A percentile compares a stretch with the other conserved stretches of the same genome.
Conservation (phyloP, 2,888 invertebrate genomes). For the Xanthorhoe spadicearia region DNA sequence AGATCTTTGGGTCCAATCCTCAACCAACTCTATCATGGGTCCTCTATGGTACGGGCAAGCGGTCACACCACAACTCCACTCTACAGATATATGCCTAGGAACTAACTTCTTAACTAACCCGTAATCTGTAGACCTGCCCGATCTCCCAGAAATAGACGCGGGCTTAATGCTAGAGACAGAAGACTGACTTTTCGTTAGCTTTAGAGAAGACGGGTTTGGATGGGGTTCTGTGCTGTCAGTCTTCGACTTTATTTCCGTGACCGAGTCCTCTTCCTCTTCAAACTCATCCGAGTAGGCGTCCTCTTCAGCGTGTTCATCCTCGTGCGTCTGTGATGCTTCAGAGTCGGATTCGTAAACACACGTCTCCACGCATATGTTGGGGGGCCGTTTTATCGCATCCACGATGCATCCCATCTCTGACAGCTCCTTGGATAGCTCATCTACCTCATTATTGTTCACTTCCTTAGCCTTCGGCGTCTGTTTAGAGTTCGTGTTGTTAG, state of each 20-base stretch:
- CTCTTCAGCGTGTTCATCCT: conserved; percentile 54
- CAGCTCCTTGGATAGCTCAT: conserved; percentile 75
- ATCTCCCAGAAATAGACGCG: conserved; percentile 66
- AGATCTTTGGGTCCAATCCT: conserved; percentile 18
- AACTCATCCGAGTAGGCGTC: conserved; percentile 79
- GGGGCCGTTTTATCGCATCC: conserved; percentile 70
- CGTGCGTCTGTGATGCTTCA: conserved; percentile 49
- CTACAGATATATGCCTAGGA: conserved; percentile 24
- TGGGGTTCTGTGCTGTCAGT: conserved; percentile 47
- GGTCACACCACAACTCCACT: conserved; percentile 25
- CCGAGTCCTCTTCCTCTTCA: conserved; percentile 70
- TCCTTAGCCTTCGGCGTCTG: conserved; percentile 63
- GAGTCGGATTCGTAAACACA: conserved; percentile 70
- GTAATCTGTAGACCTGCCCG: conserved; percentile 69
- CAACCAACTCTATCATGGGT: conserved; percentile 15
- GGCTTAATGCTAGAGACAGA: conserved; percentile 59
- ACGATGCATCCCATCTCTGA: conserved; percentile 80
- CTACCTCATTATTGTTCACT: conserved; percentile 80
- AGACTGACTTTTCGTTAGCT: conserved; percentile 69
- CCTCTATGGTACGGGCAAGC: conserved; percentile 22
- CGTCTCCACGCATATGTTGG: conserved; percentile 75
- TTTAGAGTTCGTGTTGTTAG: conserved; percentile 69
- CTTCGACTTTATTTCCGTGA: conserved; percentile 51
- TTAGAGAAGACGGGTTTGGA: conserved; percentile 53
- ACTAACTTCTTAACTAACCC: conserved; percentile 58